Percentiles rank a stretch among this genome's conserved stretches.
phyloP scores from a whole-genome alignment of 2,797 vertebrate species.

The Micrastur ruficollis region DNA sequence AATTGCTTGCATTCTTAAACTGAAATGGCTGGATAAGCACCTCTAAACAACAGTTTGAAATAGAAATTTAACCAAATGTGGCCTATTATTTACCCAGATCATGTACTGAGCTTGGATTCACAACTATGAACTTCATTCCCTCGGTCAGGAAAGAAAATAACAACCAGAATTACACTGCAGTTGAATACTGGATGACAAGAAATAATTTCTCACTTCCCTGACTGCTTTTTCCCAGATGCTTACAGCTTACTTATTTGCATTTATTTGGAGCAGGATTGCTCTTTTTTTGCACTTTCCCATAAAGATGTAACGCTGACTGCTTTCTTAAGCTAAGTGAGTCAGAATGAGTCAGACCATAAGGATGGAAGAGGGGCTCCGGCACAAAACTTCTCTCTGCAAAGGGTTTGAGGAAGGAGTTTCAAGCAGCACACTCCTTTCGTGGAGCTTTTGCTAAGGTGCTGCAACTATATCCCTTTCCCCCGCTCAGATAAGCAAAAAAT shows the following conservation, averaged over 20 bases:
- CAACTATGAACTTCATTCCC: not conserved
- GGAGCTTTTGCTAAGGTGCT: not conserved
- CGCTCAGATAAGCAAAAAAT: not conserved
- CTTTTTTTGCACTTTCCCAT: conserved; percentile 13
- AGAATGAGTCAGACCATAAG: conserved; percentile 47
- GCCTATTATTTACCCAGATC: not conserved
- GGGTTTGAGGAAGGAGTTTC: not conserved
- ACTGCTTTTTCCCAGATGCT: not conserved
- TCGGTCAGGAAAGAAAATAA: not conserved
- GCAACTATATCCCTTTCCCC: not conserved
- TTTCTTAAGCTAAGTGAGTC: conserved; percentile 21
- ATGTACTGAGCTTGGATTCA: not conserved
- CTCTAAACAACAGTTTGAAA: not conserved
- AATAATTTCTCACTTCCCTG: not conserved
- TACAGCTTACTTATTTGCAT: not conserved
- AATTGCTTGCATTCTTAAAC: conserved; percentile 15
- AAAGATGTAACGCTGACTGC: not conserved
- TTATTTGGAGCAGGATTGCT: conserved; percentile 1
- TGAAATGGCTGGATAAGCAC: not conserved
- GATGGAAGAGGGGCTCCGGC: not conserved
- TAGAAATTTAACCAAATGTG: not conserved
- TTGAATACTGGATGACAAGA: not conserved
- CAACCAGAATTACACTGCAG: not conserved
- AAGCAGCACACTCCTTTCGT: not conserved
- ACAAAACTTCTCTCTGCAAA: not conserved